Evolutionary conservation across 1,140 invertebrate species (phyloP), one percentile per base, ranked within the genome.

Genomic region (Hesperophylax magnus): DNA sequence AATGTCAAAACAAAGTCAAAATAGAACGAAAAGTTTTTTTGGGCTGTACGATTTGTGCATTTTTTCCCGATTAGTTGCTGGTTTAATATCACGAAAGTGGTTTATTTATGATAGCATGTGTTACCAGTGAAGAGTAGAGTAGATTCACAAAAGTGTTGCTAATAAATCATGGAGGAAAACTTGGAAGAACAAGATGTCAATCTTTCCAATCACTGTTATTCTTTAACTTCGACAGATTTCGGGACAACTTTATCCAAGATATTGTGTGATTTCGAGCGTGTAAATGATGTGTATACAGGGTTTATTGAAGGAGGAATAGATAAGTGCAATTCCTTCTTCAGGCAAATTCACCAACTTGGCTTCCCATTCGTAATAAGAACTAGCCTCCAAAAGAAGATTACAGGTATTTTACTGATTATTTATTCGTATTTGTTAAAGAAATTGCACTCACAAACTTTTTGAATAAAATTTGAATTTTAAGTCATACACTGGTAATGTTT

Each of bases 181-280:
- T 27, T 31, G 31, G 63, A 39, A 31, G 63, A 15, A 22, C 63
- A 31, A 67, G 34, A 31, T 22, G 53, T 53, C 14, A 31, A 58
- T n/a, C 54, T 18, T 60, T 20, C 17, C 20, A 56, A 61, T 18
- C 72, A 76, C 27, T 76, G 54, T 18, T 76, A 76, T 22, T 76
- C 72, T 7, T 7, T 27, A 15, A 34, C n/a, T 18, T n/a, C 72
- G 11, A 17, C 14, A 18, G 54, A 58, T 61, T 76, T 76, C n/a
- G 56, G 34, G 60, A 34, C n/a, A 2, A 56, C 56, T 18, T 60
- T 76, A 20, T 76, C 72, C 15, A 76, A 60, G 39, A 39, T 34
- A 24, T 47, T 76, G 24, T 58, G 54, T 76, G 72, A 76, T 39
- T 76, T 76, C n/a, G 24, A 76, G 22, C 58, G 18, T 58, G 22